A percentile compares a stretch with the other conserved stretches of the same genome.
phyloP scores from a whole-genome alignment of 2,888 invertebrate genomes.

The Lycophotia porphyrea region DNA sequence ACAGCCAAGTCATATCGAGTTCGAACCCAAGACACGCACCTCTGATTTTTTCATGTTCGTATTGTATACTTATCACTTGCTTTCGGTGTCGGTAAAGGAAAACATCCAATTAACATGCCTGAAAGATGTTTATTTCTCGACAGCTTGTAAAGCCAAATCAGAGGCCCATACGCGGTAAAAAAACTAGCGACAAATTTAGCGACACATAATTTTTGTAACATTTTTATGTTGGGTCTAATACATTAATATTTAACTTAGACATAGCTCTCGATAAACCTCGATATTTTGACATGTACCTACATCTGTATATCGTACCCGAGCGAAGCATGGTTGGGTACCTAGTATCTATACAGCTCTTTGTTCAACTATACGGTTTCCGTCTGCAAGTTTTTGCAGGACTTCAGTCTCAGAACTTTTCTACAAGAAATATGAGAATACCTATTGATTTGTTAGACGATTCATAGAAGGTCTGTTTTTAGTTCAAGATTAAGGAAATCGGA shows the following conservation, averaged over 20 bases:
- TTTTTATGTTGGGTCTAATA: neutral
- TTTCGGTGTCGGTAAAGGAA: no score
- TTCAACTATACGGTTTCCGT: conserved; percentile 26
- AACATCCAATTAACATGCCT: no score
- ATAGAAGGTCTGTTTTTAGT: neutral
- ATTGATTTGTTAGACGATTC: conserved; percentile 9
- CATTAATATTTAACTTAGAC: neutral
- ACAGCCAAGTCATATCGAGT: no score
- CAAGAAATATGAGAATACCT: conserved; percentile 1
- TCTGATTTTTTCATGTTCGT: no score
- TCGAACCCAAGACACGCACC: no score
- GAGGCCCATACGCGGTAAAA: no score
- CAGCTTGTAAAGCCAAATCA: no score
- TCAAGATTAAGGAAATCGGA: neutral
- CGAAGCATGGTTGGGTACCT: neutral
- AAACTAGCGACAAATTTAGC: no score
- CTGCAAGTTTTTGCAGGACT: conserved; percentile 3
- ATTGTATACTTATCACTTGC: no score
- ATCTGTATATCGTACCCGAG: neutral
- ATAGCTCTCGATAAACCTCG: neutral
- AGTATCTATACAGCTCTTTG: conserved; percentile 11
- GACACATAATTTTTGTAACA: neutral
- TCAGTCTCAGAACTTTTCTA: conserved; percentile 3
- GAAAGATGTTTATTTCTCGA: no score
- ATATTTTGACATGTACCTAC: neutral